Evolutionary conservation across 2,888 invertebrate genomes (phyloP), one percentile per base, ranked within the genome.

Genomic region (Tetrapedia diversipes): DNA sequence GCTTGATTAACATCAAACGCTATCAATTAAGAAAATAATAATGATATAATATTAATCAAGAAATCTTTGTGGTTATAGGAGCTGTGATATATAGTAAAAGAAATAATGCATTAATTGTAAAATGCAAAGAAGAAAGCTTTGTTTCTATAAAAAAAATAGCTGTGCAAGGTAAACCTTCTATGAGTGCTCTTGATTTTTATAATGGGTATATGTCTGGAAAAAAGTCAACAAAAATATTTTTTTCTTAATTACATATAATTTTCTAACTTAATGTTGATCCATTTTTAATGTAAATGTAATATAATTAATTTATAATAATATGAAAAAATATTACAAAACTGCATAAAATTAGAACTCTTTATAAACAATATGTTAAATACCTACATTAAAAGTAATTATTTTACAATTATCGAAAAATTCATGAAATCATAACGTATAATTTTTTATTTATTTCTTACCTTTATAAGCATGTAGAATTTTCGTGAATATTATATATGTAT

Each of bases 151-250:
- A 92, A 81, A 93, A 93, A 83, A 82, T 97, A 68, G 93, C 94
- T 87, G 91, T 97, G 72, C 92, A 94, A 82, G 95, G 95, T 11
- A 95, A 94, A 90, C 95, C 94, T 90, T 92, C 94, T 85, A 96
- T 98, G 94, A 94, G 93, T 60, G 96, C 97, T 3, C 87, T 92
- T 84, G 97, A 97, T 89, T 98, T 98, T 93, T 95, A 95, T 91
- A 97, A 97, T 93, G 98, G 98, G 10, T 98, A 95, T 91, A 92
- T 98, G 37, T 94, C 94, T 87, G 95, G 92, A 86, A 90, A 53
- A 87, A 91, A 84, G 83, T 91, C 79, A 80, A 86, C 43, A 6
- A 56, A 68, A 19, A 53, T 64, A 39, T 24, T n/a, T 10, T 77
- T 77, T 56, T 43, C 47, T 10, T 75, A 2, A 41, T 24, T 39